These are phyloP conservation scores for Pseudopipra pipra DNA, from an alignment of 2,113 vertebrate genomes.

Conservation along the genomic window DNA sequence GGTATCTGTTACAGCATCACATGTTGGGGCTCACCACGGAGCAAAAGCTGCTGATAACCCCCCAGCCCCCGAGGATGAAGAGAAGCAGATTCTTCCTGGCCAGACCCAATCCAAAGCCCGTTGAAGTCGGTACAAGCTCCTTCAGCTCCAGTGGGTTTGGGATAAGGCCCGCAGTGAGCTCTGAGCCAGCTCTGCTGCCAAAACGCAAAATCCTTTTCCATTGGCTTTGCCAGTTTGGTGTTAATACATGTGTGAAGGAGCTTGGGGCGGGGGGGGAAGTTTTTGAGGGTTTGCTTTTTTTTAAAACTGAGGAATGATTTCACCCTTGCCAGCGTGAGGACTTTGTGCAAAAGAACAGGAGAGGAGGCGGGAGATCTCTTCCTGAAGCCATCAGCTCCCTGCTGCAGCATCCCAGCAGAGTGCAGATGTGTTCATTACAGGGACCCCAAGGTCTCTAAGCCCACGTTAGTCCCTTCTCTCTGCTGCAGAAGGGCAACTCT, in stretches of 20 bases:
- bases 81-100: neutral
- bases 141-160: conserved; percentile 59
- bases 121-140: neutral
- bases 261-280: neutral
- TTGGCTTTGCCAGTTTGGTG: conserved; percentile 62
- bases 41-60: conserved; percentile 35
- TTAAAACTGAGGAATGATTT: conserved; percentile 16
- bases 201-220: conserved; percentile 65
- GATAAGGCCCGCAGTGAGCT: neutral
- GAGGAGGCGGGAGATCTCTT: neutral
- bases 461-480: neutral
- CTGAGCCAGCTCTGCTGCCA: conserved; percentile 48
- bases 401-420: neutral
- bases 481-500: neutral
- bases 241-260: conserved; percentile 61
- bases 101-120: neutral
- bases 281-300: neutral
- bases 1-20: conserved; percentile 31
- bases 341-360: neutral
- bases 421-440: neutral
- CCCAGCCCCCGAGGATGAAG: neutral
- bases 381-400: neutral
- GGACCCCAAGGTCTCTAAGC: neutral
- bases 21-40: neutral
- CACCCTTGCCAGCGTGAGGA: neutral